Evolutionary conservation across 2,888 invertebrate species (phyloP).

Genomic region (Leptinotarsa rubiginosa): DNA sequence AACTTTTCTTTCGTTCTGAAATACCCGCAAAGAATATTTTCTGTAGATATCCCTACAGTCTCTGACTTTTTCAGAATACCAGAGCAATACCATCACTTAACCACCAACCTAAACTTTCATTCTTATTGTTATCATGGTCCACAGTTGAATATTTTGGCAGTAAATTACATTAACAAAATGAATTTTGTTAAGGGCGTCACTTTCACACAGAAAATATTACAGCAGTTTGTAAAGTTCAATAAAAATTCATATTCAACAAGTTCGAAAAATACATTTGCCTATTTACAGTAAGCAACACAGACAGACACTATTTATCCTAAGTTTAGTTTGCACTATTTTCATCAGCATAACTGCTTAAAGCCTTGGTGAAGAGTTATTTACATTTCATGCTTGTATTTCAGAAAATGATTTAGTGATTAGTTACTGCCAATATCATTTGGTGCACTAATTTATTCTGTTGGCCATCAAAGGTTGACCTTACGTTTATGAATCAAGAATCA

Average conservation of each 20-base stretch:
- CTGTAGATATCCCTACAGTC: neutral
- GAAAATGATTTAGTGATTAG: slow-evolving; percentile 13
- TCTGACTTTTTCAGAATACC: neutral
- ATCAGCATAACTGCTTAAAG: slow-evolving; percentile 28
- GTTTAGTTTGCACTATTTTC: slow-evolving; percentile 53
- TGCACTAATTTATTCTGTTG: slow-evolving; percentile 2
- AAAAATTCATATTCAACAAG: slow-evolving; percentile 49
- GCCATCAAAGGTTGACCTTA: neutral
- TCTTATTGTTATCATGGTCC: slow-evolving; percentile 51
- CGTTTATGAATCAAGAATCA: no score
- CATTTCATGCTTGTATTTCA: slow-evolving; percentile 34
- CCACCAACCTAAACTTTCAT: slow-evolving; percentile 12
- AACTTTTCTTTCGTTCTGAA: neutral
- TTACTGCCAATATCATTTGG: neutral
- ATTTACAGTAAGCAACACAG: slow-evolving; percentile 49
- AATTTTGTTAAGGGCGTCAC: slow-evolving; percentile 41
- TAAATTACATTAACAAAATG: slow-evolving; percentile 36
- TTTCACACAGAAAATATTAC: slow-evolving; percentile 36
- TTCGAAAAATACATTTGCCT: slow-evolving; percentile 53
- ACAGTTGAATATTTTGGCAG: slow-evolving; percentile 50
- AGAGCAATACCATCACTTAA: neutral
- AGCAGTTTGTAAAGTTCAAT: slow-evolving; percentile 46
- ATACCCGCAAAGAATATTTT: neutral
- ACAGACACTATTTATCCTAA: slow-evolving; percentile 40
- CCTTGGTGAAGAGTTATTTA: slow-evolving; percentile 28